A percentile compares a stretch with the other conserved stretches of the same genome.
phyloP scores from a whole-genome alignment of 2,797 vertebrate species.

The Pantherophis alleghaniensis region DNA sequence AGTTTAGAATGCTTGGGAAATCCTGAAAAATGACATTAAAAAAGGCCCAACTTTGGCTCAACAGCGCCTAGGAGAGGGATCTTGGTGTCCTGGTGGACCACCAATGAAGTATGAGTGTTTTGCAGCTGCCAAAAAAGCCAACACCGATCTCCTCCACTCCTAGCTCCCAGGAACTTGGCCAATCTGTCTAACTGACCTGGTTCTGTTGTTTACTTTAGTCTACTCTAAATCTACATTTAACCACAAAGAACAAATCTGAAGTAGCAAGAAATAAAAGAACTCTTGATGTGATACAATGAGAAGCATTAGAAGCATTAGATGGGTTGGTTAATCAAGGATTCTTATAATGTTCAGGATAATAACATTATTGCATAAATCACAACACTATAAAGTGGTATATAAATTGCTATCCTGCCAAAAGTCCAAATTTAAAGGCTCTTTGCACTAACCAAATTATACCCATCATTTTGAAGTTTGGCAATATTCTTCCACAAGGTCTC shows the following conservation, averaged over 20 bases:
- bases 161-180: background rate
- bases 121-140: too few species aligned
- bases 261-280: too few species aligned
- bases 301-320: too few species aligned
- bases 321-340: too few species aligned
- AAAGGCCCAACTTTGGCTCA: background rate
- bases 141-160: too few species aligned
- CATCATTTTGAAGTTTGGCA: background rate
- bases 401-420: background rate
- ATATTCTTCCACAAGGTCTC: background rate
- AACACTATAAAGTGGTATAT: too few species aligned
- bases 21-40: background rate
- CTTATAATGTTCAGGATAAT: too few species aligned
- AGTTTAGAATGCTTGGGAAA: background rate
- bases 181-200: background rate
- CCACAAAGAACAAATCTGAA: too few species aligned
- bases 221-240: too few species aligned
- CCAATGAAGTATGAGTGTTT: background rate
- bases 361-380: background rate
- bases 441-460: background rate
- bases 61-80: background rate
- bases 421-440: background rate
- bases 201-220: background rate
- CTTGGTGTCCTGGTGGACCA: background rate
- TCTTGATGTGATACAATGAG: too few species aligned